These are phyloP conservation scores for Platysternon megacephalum DNA, from an alignment of 2,113 vertebrate species.

Conservation along the genomic window DNA sequence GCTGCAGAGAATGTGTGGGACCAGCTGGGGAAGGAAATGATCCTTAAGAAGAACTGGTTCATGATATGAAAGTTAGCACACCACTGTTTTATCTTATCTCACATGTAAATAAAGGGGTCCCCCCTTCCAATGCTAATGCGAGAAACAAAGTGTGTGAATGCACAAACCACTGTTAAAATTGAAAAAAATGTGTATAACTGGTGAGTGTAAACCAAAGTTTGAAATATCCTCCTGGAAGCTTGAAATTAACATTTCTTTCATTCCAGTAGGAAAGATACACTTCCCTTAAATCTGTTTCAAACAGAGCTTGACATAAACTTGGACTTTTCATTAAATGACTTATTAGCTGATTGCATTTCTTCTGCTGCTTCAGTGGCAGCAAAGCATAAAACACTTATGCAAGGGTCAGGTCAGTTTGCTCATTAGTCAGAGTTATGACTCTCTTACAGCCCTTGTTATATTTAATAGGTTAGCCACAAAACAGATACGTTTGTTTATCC, in stretches of 20 bases:
- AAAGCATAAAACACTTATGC: neutral
- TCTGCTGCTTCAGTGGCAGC: neutral
- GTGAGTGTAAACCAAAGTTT: neutral
- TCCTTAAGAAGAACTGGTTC: neutral
- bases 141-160: neutral
- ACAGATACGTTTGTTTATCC: neutral
- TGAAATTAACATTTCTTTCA: accelerated
- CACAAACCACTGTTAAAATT: neutral
- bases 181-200: neutral
- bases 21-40: neutral
- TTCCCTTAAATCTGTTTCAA: conserved; percentile 34
- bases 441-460: neutral
- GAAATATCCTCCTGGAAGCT: neutral
- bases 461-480: neutral
- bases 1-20: neutral
- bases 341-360: neutral
- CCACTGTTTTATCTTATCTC: accelerated
- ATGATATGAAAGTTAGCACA: neutral
- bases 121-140: neutral
- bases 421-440: neutral
- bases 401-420: neutral
- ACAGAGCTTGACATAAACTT: neutral
- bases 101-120: neutral
- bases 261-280: neutral
- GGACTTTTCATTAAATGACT: neutral